Percentiles rank a stretch among this genome's conserved stretches.
Evolutionary conservation across 2,797 vertebrate genomes (phyloP).

Genomic region (Fistularia tabacaria): DNA sequence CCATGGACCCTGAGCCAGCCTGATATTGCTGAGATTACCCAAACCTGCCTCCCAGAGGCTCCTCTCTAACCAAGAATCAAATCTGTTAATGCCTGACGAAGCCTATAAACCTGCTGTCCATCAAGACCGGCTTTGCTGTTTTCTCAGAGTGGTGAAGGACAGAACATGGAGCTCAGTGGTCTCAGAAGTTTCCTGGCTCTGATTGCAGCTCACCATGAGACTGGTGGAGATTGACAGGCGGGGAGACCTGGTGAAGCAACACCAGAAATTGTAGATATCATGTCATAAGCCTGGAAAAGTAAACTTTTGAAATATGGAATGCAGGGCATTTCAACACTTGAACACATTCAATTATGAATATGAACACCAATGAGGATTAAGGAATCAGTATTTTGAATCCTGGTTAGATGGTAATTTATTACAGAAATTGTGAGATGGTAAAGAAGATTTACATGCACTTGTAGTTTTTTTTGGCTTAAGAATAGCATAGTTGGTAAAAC

Average conservation of each 20-base stretch:
- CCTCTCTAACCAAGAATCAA: slow-evolving; percentile 56
- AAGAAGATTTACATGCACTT: no score
- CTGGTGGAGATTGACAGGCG: background rate
- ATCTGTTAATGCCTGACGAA: slow-evolving; percentile 71
- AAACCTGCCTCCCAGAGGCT: slow-evolving; percentile 10
- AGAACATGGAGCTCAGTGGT: slow-evolving; percentile 42
- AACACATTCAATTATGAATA: no score
- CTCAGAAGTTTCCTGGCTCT: slow-evolving; percentile 28
- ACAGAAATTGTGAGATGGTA: no score
- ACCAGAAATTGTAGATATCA: slow-evolving; percentile 39
- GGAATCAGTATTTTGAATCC: no score
- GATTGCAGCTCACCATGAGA: slow-evolving; percentile 43
- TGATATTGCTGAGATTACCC: no score
- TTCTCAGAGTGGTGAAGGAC: slow-evolving; percentile 47
- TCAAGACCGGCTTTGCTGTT: slow-evolving; percentile 40
- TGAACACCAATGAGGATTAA: no score
- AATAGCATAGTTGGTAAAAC: no score
- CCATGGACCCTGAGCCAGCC: background rate
- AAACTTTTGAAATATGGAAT: no score
- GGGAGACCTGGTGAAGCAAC: slow-evolving; percentile 1
- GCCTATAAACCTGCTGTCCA: slow-evolving; percentile 56
- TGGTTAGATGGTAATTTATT: no score
- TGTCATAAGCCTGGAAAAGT: slow-evolving; percentile 40
- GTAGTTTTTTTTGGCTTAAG: no score
- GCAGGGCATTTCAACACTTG: no score